Percentiles rank a stretch among this genome's conserved stretches.
Conservation (phyloP, 2,888 invertebrate species). For the Chymomyza fuscimana region DNA sequence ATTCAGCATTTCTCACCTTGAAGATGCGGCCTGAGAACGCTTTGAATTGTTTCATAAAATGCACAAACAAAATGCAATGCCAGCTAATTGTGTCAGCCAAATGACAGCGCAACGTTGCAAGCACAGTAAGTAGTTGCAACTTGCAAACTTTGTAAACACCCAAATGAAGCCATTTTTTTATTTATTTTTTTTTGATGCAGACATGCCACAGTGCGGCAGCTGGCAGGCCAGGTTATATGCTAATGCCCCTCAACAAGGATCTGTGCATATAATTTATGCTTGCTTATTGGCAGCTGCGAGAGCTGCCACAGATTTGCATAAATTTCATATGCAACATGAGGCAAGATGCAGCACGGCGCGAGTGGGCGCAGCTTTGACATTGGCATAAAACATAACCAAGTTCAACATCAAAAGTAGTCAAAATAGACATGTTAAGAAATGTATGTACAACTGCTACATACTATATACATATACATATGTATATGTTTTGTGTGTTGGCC, state of each 20-base stretch:
- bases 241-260: conserved; percentile 58
- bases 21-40: conserved; percentile 62
- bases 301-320: conserved; percentile 56
- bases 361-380: conserved; percentile 63
- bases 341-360: conserved; percentile 16
- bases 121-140: not conserved
- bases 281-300: conserved; percentile 65
- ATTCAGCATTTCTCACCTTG: not conserved
- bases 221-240: conserved; percentile 65
- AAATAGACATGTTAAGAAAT: conserved; percentile 13
- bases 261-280: conserved; percentile 69
- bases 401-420: conserved; percentile 43
- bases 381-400: conserved; percentile 49
- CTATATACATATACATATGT: not conserved
- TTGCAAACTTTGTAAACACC: conserved; percentile 11
- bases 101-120: conserved; percentile 29
- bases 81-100: conserved; percentile 67
- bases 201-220: conserved; percentile 13
- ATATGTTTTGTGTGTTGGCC: not conserved
- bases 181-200: not conserved
- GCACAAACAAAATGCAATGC: conserved; percentile 58
- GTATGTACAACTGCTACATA: not conserved
- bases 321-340: conserved; percentile 70
- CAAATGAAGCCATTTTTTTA: conserved; percentile 61
- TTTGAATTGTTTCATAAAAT: conserved; percentile 72